phyloP scores from a whole-genome alignment of 2,113 vertebrate genomes.

The Cavia aperea region DNA sequence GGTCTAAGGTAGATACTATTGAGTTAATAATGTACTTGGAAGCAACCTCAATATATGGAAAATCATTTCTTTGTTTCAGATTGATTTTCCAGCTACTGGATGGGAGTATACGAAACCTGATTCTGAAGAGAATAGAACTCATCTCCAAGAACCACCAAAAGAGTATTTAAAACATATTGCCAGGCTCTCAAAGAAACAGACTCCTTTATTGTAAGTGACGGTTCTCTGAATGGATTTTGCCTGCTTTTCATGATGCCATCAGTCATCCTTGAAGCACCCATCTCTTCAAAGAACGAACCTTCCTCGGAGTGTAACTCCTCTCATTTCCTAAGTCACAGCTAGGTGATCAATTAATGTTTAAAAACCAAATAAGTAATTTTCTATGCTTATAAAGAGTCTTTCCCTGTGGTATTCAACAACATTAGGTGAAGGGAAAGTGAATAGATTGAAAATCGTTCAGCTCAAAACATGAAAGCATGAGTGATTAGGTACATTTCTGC shows the following conservation, averaged over 20 bases:
- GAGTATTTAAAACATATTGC: conserved; percentile 70
- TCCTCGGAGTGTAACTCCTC: neutral
- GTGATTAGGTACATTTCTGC: neutral
- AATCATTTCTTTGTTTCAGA: conserved; percentile 62
- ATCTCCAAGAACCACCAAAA: conserved; percentile 43
- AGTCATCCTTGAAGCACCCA: neutral
- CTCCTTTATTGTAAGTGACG: conserved; percentile 67
- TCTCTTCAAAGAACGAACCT: neutral
- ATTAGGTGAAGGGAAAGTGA: neutral
- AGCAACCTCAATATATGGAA: neutral
- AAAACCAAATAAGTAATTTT: neutral
- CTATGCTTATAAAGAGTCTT: neutral
- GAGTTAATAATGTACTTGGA: neutral
- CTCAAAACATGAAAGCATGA: conserved; percentile 6
- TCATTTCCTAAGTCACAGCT: conserved; percentile 2
- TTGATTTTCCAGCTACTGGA: conserved; percentile 70
- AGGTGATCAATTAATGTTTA: neutral
- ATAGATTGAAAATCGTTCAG: neutral
- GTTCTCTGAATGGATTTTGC: neutral
- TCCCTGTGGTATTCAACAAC: neutral
- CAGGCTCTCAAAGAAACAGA: conserved; percentile 62
- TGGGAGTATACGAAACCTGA: conserved; percentile 65
- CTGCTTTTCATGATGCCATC: neutral
- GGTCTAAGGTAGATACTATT: neutral
- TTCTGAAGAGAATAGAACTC: conserved; percentile 49